Percentiles rank a stretch among this genome's conserved stretches.
Conservation (phyloP, 2,888 invertebrate genomes). For the Omphaloscelis lunosa region DNA sequence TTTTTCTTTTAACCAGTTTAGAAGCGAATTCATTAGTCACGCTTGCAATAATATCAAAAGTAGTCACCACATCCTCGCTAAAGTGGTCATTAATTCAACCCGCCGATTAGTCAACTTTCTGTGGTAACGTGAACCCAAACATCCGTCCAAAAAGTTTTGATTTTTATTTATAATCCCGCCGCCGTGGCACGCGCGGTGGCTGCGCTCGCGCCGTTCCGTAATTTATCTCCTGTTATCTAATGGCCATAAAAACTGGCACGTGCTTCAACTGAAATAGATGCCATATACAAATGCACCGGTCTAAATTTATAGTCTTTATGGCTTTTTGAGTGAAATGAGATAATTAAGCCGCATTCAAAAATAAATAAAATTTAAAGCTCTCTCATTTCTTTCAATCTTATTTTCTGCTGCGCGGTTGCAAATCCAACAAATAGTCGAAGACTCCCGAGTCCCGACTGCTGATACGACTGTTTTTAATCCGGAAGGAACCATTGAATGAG, state of each 20-base stretch:
- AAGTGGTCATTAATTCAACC: constrained; percentile 43
- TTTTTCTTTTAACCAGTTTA: not conserved
- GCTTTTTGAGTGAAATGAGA: constrained; percentile 55
- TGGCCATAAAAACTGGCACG: constrained; percentile 81
- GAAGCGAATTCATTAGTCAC: constrained; percentile 17
- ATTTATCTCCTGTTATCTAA: constrained; percentile 82
- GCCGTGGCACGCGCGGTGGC: constrained; percentile 47
- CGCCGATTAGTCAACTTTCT: constrained; percentile 56
- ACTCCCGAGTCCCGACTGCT: not conserved
- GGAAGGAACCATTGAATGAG: constrained; percentile 35
- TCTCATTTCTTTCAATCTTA: constrained; percentile 25
- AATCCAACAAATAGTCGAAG: constrained; percentile 26
- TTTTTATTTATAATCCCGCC: constrained; percentile 62
- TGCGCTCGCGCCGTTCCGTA: constrained; percentile 71
- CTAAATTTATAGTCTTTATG: constrained; percentile 59
- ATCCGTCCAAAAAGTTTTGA: constrained; percentile 58
- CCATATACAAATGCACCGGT: constrained; percentile 58
- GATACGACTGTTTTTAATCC: constrained; percentile 45
- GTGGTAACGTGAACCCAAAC: constrained; percentile 57
- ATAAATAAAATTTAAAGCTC: constrained; percentile 22
- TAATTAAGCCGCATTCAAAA: constrained; percentile 34
- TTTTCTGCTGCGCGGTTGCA: constrained; percentile 29
- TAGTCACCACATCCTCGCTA: constrained; percentile 38
- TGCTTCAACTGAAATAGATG: constrained; percentile 73
- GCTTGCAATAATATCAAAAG: constrained; percentile 19